Evolutionary conservation across 1,140 invertebrate genomes (phyloP), one percentile per base, ranked within the genome.

Genomic region (Spodoptera frugiperda): DNA sequence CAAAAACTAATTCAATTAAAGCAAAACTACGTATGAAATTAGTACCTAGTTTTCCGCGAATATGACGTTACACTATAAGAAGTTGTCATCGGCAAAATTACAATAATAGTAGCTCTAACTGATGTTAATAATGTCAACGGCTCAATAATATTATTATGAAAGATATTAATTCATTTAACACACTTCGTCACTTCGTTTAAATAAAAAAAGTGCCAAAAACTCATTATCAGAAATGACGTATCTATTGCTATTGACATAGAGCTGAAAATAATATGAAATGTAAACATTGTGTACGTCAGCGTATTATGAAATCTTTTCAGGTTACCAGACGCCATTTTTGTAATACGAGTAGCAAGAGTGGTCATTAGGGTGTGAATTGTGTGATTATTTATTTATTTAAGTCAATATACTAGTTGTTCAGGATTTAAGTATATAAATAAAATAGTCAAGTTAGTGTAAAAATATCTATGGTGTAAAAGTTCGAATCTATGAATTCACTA

Each of bases 281-380:
- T 61, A 15, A 6, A 39, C 11, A 8, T 44, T 17, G 6, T 11
- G 30, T 33, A 59, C 57, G 57, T 44, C n/a, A 61, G 39, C 4
- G 6, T 55, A n/a, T 61, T 61, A 61, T n/a, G 33, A 61, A 39
- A 61, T 61, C 1, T 61, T 61, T 61, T 61, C 30, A 61, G 30
- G n/a, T n/a, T 17, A 12, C 12, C 39, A 44, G 30, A 61, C 15
- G 30, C 57, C 33, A 61, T 44, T 17, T 30, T 44, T n/a, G 30
- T 17, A 44, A 14, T 61, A n/a, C n/a, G 9, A 15, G n/a, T n/a
- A n/a, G n/a, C 14, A 39, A 39, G 8, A 11, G 17, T 19, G 3
- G n/a, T 39, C 0, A 15, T 15, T 3, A 15, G 14, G 17, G 6
- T 19, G 17, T 17, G 1, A 10, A 6, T 39, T 39, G 33, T 39